These are phyloP conservation scores for Sisor rabdophorus DNA, from an alignment of 2,113 vertebrate species.

Conservation along the genomic window DNA sequence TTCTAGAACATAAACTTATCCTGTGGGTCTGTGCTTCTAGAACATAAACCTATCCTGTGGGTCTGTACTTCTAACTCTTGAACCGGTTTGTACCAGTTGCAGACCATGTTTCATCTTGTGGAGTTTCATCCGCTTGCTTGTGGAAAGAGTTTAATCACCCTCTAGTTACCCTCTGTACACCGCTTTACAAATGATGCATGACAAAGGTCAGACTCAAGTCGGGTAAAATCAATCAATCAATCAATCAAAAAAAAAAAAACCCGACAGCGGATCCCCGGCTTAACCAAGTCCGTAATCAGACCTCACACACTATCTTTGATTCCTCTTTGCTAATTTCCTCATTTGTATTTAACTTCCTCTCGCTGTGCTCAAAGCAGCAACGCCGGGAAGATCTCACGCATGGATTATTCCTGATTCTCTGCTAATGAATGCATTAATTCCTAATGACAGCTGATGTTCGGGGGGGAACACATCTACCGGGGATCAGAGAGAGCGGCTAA, in stretches of 20 bases:
- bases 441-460: constrained; percentile 3
- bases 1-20: no score
- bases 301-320: not conserved
- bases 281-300: no score
- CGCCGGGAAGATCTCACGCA: not conserved
- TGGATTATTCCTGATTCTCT: constrained; percentile 3
- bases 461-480: not conserved
- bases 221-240: not conserved
- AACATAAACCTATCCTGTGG: no score
- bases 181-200: no score
- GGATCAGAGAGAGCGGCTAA: not conserved
- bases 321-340: not conserved
- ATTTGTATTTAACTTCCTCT: not conserved
- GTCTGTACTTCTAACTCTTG: no score
- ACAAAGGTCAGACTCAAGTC: no score
- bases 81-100: no score
- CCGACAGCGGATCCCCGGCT: not conserved
- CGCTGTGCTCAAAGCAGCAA: constrained; percentile 5
- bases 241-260: not conserved
- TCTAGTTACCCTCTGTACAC: no score
- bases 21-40: no score
- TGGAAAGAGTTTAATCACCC: no score
- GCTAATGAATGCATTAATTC: constrained; percentile 15
- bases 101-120: no score
- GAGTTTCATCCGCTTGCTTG: no score